A percentile compares a stretch with the other conserved stretches of the same genome.
Evolutionary conservation across 2,797 vertebrate genomes (phyloP).

Genomic region (Diplodus sargus): DNA sequence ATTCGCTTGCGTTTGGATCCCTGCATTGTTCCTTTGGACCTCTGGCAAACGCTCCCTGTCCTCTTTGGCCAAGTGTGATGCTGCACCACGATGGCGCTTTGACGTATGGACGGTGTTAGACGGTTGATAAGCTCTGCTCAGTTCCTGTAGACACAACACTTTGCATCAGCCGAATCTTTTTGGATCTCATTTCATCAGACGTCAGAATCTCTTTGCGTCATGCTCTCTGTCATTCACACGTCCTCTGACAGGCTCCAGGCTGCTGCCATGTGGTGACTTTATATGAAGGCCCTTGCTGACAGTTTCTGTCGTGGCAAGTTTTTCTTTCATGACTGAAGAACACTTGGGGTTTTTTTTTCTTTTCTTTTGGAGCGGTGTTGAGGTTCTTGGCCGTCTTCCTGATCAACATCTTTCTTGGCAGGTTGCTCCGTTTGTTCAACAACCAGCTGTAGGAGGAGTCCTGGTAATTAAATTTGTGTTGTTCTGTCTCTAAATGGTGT

Average conservation of each 20-base stretch:
- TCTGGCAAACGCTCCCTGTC: slow-evolving; percentile 48
- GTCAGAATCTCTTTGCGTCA: slow-evolving; percentile 18
- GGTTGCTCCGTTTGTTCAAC: slow-evolving; percentile 2
- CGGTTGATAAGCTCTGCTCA: slow-evolving; percentile 34
- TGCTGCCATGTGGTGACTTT: slow-evolving; percentile 1
- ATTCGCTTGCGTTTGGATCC: slow-evolving; percentile 50
- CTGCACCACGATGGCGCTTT: slow-evolving; percentile 17
- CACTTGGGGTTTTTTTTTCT: slow-evolving; percentile 8
- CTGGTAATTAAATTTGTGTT: slow-evolving; percentile 7
- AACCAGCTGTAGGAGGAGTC: background rate
- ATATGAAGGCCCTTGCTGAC: slow-evolving; percentile 19
- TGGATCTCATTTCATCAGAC: slow-evolving; percentile 35
- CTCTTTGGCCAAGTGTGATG: slow-evolving; percentile 35
- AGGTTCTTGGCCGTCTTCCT: slow-evolving; percentile 24
- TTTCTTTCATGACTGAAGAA: slow-evolving; percentile 28
- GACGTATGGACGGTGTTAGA: slow-evolving; percentile 33
- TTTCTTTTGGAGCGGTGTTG: background rate
- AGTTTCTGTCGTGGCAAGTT: slow-evolving; percentile 22
- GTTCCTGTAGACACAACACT: slow-evolving; percentile 29
- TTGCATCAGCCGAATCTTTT: slow-evolving; percentile 3
- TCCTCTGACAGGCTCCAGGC: slow-evolving; percentile 30
- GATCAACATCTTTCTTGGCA: slow-evolving; percentile 37
- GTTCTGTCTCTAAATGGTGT: background rate
- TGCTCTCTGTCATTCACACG: background rate
- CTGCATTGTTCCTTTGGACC: slow-evolving; percentile 54